Evolutionary conservation across 37 sponge, comb jelly and placozoan genomes (phyloP), one percentile per base, ranked within the genome.

Genomic region (Hexactinellida sp.): DNA sequence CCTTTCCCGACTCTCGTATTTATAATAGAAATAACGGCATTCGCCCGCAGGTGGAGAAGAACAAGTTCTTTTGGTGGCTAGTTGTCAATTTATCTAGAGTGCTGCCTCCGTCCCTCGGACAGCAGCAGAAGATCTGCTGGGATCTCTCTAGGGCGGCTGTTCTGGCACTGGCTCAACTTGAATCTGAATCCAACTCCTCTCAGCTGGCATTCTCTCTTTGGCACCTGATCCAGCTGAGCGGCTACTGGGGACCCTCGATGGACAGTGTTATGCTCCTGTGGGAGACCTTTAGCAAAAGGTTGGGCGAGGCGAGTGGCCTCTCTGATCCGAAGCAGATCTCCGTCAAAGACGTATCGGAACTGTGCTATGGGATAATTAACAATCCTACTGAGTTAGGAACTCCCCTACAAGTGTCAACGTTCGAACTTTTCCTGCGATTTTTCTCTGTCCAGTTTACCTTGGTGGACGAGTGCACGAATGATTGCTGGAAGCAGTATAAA

Each of bases 341-440:
- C 34, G 30, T 63, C 25, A 63, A 28, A n/a, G 13, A 63, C 30
- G 34, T 63, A 63, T 63, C 76, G 25, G 76, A 63, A 25, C 34
- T 63, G 30, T 7, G 76, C 5, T 63, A 63, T 63, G 32, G 13
- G 19, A 63, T 63, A 3, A 63, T 63, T 23, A 63, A 63, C 34
- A 63, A 10, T 25, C 76, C 76, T 23, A 3, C 21, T 21, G 76
- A 63, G 3, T 7, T 63, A 10, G 5, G 13, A 7, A 63, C 25
- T 63, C 76, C 76, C 28, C 76, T 63, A 63, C 76, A 25, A 10
- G 28, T 63, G 3, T 63, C 76, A 63, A 3, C 76, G 5, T 63
- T 63, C 76, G 76, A 63, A 63, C 21, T 63, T 25, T 63, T 63
- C 13, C 76, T 63, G 76, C 76, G 76, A 25, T 63, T 63, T 63